Conservation (phyloP, 2,888 invertebrate genomes). For the Rhamphomyia laevipes region DNA sequence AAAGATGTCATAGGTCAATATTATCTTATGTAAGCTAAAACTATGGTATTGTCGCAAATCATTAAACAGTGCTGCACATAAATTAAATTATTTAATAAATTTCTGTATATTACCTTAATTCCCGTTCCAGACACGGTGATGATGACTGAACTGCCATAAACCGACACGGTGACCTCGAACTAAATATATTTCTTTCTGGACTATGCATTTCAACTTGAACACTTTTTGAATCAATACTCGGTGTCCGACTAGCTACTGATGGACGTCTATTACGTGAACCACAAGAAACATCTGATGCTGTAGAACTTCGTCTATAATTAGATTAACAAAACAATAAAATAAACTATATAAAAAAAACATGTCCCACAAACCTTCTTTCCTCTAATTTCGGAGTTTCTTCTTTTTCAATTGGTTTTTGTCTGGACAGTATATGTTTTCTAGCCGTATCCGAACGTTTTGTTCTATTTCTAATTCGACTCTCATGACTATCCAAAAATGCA, state of each 20-base stretch:
- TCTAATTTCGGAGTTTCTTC: slow-evolving; percentile 37
- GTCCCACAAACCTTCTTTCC: slow-evolving; percentile 26
- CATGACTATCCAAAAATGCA: slow-evolving; percentile 15
- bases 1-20: no score
- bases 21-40: no score
- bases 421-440: slow-evolving; percentile 58
- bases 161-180: slow-evolving; percentile 31
- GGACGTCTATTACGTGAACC: slow-evolving; percentile 33
- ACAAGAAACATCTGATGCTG: slow-evolving; percentile 34
- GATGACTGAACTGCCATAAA: slow-evolving; percentile 32
- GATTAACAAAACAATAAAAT: not conserved
- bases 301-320: slow-evolving; percentile 26
- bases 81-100: not conserved
- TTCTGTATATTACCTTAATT: slow-evolving; percentile 28
- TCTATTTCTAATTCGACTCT: slow-evolving; percentile 47
- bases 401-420: slow-evolving; percentile 66
- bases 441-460: slow-evolving; percentile 47
- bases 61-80: not conserved
- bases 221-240: slow-evolving; percentile 34
- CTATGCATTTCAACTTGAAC: slow-evolving; percentile 36
- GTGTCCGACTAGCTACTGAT: slow-evolving; percentile 30
- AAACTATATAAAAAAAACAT: not conserved
- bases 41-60: not conserved
- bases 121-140: slow-evolving; percentile 36
- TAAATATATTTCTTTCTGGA: slow-evolving; percentile 27